These are phyloP conservation scores for Orius insidiosus DNA, from an alignment of 1,140 invertebrate species.

Conservation along the genomic window DNA sequence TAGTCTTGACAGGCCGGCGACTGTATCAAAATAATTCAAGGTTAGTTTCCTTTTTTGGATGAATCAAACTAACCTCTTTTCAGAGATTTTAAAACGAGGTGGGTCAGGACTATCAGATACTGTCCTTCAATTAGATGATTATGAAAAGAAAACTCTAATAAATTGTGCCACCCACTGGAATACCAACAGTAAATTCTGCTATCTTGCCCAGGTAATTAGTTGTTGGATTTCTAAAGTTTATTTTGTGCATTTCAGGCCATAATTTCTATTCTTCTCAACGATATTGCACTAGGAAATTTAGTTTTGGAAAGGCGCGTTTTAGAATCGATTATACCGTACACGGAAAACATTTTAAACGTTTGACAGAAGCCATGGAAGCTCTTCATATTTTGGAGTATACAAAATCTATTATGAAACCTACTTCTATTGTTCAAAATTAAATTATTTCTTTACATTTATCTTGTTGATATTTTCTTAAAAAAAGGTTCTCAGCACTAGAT, in stretches of 20 bases:
- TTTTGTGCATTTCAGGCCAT: slow-evolving; percentile 34
- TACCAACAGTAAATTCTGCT: slow-evolving; percentile 69
- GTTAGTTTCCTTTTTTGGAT: too few species aligned
- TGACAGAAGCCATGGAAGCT: slow-evolving; percentile 58
- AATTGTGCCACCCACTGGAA: slow-evolving; percentile 73
- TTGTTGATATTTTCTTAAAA: too few species aligned
- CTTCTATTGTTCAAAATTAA: slow-evolving; percentile 4
- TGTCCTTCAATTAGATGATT: slow-evolving; percentile 47
- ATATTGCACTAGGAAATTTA: slow-evolving; percentile 43
- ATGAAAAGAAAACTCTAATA: slow-evolving; percentile 55
- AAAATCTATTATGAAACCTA: slow-evolving; percentile 47
- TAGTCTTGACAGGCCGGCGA: slow-evolving; percentile 58
- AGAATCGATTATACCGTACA: slow-evolving; percentile 66
- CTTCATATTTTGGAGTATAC: slow-evolving; percentile 63
- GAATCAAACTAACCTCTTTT: too few species aligned
- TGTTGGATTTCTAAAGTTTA: background rate
- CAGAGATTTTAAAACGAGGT: slow-evolving; percentile 40
- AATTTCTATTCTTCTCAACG: slow-evolving; percentile 53
- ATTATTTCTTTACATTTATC: too few species aligned
- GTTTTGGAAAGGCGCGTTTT: slow-evolving; percentile 43
- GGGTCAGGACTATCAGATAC: slow-evolving; percentile 38
- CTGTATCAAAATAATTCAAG: slow-evolving; percentile 68
- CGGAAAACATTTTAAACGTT: slow-evolving; percentile 60
- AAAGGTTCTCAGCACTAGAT: too few species aligned
- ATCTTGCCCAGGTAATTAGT: slow-evolving; percentile 49